Conservation (phyloP, 2,797 vertebrate genomes). For the Prunella strophiata region DNA sequence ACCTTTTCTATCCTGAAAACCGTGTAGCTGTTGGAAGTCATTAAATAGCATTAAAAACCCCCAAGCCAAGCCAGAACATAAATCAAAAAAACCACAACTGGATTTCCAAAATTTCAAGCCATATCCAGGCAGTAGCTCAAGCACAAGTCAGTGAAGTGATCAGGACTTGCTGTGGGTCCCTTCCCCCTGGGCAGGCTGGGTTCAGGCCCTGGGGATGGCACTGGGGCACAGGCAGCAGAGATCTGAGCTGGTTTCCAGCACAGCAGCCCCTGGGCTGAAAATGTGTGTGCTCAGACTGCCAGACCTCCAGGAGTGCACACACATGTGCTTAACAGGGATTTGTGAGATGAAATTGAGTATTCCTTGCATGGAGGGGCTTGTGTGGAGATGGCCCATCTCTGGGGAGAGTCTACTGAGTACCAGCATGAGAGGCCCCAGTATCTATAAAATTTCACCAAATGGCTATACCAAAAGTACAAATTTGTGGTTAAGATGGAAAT, state of each 20-base stretch:
- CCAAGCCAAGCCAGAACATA: neutral
- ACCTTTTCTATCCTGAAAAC: neutral
- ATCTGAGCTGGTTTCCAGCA: neutral
- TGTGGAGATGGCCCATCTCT: neutral
- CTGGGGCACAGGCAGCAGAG: neutral
- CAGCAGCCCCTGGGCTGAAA: neutral
- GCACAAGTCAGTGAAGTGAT: neutral
- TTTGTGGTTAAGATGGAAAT: neutral
- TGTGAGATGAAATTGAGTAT: neutral
- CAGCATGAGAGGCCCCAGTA: neutral
- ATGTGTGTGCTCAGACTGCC: neutral
- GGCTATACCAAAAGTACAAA: neutral
- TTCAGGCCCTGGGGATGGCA: neutral
- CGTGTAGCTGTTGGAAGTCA: neutral
- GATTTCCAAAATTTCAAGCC: neutral
- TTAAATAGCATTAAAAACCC: neutral
- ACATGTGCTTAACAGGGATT: neutral
- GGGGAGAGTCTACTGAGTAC: too few species aligned
- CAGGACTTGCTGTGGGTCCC: rapidly evolving
- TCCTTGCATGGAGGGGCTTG: neutral
- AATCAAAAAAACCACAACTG: rapidly evolving
- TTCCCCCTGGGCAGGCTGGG: neutral
- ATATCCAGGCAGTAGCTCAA: neutral
- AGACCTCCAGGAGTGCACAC: neutral
- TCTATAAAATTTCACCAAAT: neutral